Percentiles rank a stretch among this genome's conserved stretches.
These are phyloP conservation scores for Malacoctenus gilli DNA, from an alignment of 2,797 vertebrate species.

Conservation along the genomic window DNA sequence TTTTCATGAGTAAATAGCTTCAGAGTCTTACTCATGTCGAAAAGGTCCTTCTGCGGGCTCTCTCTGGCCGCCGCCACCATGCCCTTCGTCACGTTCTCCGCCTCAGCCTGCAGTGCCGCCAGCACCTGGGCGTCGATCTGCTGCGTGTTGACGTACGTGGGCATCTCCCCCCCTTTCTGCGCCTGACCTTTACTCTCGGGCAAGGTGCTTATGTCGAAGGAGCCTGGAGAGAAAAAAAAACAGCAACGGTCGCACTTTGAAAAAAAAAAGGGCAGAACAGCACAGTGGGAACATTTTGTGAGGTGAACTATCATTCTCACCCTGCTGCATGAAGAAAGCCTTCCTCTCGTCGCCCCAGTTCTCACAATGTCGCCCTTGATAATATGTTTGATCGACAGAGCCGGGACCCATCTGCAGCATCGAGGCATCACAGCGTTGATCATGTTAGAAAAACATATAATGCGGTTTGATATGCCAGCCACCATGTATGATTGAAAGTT, in stretches of 20 bases:
- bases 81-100: slow-evolving; percentile 75
- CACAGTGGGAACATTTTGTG: background rate
- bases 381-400: slow-evolving; percentile 90
- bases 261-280: background rate
- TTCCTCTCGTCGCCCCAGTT: slow-evolving; percentile 85
- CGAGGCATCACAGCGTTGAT: background rate
- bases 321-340: slow-evolving; percentile 83
- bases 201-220: slow-evolving; percentile 84
- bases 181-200: slow-evolving; percentile 82
- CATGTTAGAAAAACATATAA: too few species aligned
- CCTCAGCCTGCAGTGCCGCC: slow-evolving; percentile 81
- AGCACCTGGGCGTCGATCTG: slow-evolving; percentile 86
- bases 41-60: slow-evolving; percentile 91
- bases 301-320: slow-evolving; percentile 67
- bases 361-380: slow-evolving; percentile 90
- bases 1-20: too few species aligned
- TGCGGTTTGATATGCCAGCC: too few species aligned
- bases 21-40: slow-evolving; percentile 98
- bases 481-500: too few species aligned
- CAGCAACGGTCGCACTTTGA: background rate
- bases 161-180: slow-evolving; percentile 76
- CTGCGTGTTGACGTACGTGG: slow-evolving; percentile 93
- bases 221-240: slow-evolving; percentile 78
- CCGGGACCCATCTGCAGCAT: slow-evolving; percentile 76
- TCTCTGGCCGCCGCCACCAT: slow-evolving; percentile 77